A percentile compares a stretch with the other conserved stretches of the same genome.
Conservation (phyloP, 2,888 invertebrate genomes). For the Dicycla oo region DNA sequence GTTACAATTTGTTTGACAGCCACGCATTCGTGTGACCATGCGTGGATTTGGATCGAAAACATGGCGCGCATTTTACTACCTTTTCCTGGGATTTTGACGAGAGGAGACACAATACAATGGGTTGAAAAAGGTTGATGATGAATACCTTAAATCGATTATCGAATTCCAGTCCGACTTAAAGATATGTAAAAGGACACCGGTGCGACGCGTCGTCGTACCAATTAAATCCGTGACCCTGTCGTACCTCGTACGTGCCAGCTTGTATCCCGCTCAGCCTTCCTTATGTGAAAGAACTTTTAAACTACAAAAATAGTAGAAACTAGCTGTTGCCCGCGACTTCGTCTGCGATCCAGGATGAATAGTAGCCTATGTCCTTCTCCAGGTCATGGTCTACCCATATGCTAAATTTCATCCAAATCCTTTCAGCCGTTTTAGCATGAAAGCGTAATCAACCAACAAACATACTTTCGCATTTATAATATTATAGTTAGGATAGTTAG, state of each 20-base stretch:
- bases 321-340: no score
- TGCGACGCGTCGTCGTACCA: background rate
- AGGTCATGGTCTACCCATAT: no score
- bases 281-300: background rate
- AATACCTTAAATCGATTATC: background rate
- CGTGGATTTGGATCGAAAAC: background rate
- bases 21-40: background rate
- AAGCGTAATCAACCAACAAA: no score
- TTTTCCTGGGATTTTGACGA: background rate
- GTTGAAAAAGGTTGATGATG: background rate
- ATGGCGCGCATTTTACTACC: background rate
- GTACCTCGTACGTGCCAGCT: background rate
- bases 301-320: background rate
- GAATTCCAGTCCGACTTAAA: background rate
- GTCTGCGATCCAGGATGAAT: no score
- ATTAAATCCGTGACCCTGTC: constrained; percentile 6
- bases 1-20: no score
- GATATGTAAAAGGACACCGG: constrained; percentile 20
- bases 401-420: no score
- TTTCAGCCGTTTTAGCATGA: no score
- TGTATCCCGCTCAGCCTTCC: background rate
- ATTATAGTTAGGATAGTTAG: no score
- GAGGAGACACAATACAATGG: background rate
- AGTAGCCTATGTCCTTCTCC: no score
- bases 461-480: no score